phyloP scores from a whole-genome alignment of 2,113 vertebrate species.

The Collichthys lucidus region DNA sequence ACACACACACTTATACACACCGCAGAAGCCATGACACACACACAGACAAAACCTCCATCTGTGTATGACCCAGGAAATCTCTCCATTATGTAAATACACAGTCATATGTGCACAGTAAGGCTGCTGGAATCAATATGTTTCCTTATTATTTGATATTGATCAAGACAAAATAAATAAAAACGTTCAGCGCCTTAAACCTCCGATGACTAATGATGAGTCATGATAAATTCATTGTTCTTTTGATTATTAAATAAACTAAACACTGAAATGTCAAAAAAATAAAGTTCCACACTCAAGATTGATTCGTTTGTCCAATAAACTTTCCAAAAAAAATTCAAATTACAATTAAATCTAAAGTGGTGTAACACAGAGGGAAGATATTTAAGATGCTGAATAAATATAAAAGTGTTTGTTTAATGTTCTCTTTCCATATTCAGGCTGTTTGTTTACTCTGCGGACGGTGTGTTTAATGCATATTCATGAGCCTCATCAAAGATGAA shows the following conservation, averaged over 20 bases:
- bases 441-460: not conserved
- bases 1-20: constrained; percentile 5
- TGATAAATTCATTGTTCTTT: no score
- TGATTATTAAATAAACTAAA: not conserved
- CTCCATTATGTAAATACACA: no score
- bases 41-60: not conserved
- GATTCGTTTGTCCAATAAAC: not conserved
- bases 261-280: not conserved
- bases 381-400: not conserved
- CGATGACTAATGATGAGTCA: no score
- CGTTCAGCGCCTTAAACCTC: no score
- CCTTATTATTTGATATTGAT: not conserved
- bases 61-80: not conserved
- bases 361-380: not conserved
- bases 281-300: not conserved
- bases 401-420: not conserved
- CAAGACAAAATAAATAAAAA: not conserved
- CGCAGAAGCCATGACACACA: not conserved
- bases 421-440: not conserved
- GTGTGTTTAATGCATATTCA: not conserved
- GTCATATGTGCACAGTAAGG: no score
- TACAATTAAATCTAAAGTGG: no score
- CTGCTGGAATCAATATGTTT: not conserved
- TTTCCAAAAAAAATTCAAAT: not conserved
- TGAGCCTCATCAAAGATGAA: not conserved